A percentile compares a stretch with the other conserved stretches of the same genome.
These are phyloP conservation scores for Chloroclysta siterata DNA, from an alignment of 2,888 invertebrate genomes.

Conservation along the genomic window DNA sequence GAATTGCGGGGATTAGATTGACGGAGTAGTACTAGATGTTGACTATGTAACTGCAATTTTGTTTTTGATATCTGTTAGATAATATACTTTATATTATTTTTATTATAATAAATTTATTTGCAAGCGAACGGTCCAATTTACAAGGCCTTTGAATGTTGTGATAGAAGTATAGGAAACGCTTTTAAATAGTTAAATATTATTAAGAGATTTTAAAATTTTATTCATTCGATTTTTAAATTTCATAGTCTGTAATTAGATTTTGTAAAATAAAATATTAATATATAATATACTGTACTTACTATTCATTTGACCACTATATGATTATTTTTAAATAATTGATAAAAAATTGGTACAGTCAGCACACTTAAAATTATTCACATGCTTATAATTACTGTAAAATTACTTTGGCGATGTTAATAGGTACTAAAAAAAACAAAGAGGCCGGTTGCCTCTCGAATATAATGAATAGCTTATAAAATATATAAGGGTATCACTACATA, in stretches of 20 bases:
- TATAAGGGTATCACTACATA: no score
- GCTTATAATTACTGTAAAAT: no score
- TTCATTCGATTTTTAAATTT: constrained; percentile 37
- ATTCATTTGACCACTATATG: no score
- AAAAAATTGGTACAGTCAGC: not conserved
- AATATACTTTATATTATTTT: constrained; percentile 9
- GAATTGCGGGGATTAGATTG: no score
- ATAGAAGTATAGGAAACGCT: constrained; percentile 70
- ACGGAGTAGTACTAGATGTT: not conserved
- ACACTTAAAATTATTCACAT: no score
- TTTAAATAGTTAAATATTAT: constrained; percentile 43
- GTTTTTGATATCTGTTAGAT: not conserved
- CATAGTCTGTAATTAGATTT: constrained; percentile 38
- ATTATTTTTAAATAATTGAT: not conserved
- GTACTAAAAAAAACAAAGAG: no score
- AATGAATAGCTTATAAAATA: no score
- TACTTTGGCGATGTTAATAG: no score
- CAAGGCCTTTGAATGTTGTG: constrained; percentile 83
- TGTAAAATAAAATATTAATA: constrained; percentile 25
- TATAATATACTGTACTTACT: not conserved
- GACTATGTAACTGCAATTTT: not conserved
- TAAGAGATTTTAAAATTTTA: constrained; percentile 44
- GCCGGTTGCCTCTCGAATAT: no score
- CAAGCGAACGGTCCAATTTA: constrained; percentile 81
- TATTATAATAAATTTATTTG: constrained; percentile 56